phyloP scores from a whole-genome alignment of 2,797 vertebrate genomes.

The Sebastes itinus region DNA sequence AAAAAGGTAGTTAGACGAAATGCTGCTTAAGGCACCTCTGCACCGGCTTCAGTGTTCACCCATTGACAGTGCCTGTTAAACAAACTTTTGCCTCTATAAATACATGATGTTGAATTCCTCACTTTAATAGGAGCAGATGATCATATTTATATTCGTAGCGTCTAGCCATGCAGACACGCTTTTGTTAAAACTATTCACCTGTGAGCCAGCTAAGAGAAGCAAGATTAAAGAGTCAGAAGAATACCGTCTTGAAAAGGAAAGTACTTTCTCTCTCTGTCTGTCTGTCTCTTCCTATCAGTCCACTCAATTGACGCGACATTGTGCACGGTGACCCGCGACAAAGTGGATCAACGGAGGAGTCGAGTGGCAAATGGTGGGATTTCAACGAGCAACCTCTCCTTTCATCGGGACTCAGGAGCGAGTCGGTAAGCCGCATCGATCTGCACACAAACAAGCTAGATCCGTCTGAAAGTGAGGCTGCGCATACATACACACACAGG shows the following conservation, averaged over 20 bases:
- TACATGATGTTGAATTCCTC: neutral
- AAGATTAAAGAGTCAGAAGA: slow-evolving; percentile 34
- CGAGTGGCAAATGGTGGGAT: slow-evolving; percentile 73
- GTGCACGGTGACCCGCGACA: slow-evolving; percentile 68
- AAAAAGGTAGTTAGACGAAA: neutral
- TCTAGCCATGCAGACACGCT: slow-evolving; percentile 16
- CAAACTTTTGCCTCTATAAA: slow-evolving; percentile 11
- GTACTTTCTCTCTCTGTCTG: slow-evolving; percentile 32
- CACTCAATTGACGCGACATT: slow-evolving; percentile 76
- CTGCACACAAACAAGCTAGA: slow-evolving; percentile 63
- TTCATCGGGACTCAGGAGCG: slow-evolving; percentile 67
- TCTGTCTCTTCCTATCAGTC: slow-evolving; percentile 63
- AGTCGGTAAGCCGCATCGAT: slow-evolving; percentile 77
- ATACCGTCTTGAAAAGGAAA: slow-evolving; percentile 47
- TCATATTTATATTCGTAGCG: neutral
- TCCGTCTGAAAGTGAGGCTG: slow-evolving; percentile 48
- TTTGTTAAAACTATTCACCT: slow-evolving; percentile 35
- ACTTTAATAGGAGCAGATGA: neutral
- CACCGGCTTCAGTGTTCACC: neutral
- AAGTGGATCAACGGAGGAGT: slow-evolving; percentile 71
- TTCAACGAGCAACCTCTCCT: slow-evolving; percentile 70
- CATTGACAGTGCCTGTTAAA: neutral
- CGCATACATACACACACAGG: slow-evolving; percentile 32
- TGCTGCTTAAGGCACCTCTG: neutral
- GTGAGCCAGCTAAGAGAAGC: slow-evolving; percentile 11